Conservation (phyloP, 2,888 invertebrate species). For the Chrysodeixis includens region DNA sequence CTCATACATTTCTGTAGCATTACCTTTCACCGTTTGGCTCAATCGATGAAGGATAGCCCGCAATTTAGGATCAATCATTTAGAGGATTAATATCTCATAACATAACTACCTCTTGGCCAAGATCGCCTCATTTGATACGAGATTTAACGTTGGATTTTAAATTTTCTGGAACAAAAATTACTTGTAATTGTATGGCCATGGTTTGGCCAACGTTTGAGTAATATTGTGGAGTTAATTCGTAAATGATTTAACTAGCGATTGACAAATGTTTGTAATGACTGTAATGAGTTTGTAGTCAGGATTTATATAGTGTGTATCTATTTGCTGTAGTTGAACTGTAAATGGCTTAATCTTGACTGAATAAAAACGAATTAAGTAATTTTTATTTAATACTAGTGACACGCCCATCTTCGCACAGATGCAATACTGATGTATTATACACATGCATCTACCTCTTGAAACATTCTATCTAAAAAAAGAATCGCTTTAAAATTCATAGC, state of each 20-base stretch:
- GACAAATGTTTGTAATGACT: not conserved
- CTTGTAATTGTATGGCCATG: not conserved
- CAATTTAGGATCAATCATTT: conserved; percentile 44
- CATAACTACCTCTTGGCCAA: not conserved
- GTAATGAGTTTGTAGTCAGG: too few species aligned
- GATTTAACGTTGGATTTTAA: not conserved
- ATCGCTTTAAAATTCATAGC: too few species aligned
- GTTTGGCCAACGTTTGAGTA: not conserved
- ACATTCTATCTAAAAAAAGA: too few species aligned
- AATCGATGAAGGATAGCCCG: conserved; percentile 45
- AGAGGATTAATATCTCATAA: conserved; percentile 43
- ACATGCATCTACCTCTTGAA: too few species aligned
- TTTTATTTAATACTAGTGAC: too few species aligned
- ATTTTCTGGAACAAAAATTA: conserved; percentile 9
- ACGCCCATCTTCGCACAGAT: too few species aligned
- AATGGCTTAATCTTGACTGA: too few species aligned
- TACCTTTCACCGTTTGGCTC: conserved; percentile 62
- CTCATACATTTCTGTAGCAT: conserved; percentile 59
- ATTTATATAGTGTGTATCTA: too few species aligned
- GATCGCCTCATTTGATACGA: conserved; percentile 19
- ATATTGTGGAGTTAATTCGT: not conserved
- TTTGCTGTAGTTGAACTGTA: too few species aligned
- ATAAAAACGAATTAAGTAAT: too few species aligned
- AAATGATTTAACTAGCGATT: not conserved
- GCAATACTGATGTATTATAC: too few species aligned